These are phyloP conservation scores for Microplitis mediator DNA, from an alignment of 1,140 invertebrate genomes.

Conservation along the genomic window DNA sequence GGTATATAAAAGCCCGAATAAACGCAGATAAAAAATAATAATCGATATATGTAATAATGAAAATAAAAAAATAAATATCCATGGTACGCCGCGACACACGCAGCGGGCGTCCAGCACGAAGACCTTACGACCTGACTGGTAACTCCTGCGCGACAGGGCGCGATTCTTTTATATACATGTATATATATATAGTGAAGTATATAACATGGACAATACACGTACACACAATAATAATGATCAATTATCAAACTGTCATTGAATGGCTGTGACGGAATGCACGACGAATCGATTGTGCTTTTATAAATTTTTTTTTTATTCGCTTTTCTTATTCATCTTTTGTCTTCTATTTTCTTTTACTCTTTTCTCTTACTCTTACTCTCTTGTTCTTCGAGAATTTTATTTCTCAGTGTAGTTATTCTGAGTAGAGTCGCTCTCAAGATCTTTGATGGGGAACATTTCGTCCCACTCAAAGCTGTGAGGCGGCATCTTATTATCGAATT, in stretches of 20 bases:
- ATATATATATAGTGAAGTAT: no score
- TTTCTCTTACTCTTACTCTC: neutral
- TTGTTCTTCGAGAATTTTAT: no score
- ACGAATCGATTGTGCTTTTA: slow-evolving; percentile 48
- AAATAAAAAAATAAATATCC: no score
- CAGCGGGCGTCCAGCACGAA: slow-evolving; percentile 24
- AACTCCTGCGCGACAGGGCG: slow-evolving; percentile 46
- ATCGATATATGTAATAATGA: no score
- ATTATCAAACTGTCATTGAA: slow-evolving; percentile 63
- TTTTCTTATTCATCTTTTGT: neutral
- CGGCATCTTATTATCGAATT: no score
- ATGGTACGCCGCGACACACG: slow-evolving; percentile 35
- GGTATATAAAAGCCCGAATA: no score
- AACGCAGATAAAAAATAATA: no score
- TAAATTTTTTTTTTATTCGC: neutral
- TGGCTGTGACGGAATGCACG: slow-evolving; percentile 54
- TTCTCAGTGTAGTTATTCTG: no score
- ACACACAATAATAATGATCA: slow-evolving; percentile 58
- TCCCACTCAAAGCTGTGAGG: no score
- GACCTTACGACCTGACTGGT: slow-evolving; percentile 26
- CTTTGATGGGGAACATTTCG: no score
- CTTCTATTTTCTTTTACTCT: neutral
- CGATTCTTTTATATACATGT: neutral
- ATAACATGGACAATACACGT: neutral
- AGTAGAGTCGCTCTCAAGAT: no score